Evolutionary conservation across 2,888 invertebrate genomes (phyloP).

Genomic region (Agonopterix arenella): DNA sequence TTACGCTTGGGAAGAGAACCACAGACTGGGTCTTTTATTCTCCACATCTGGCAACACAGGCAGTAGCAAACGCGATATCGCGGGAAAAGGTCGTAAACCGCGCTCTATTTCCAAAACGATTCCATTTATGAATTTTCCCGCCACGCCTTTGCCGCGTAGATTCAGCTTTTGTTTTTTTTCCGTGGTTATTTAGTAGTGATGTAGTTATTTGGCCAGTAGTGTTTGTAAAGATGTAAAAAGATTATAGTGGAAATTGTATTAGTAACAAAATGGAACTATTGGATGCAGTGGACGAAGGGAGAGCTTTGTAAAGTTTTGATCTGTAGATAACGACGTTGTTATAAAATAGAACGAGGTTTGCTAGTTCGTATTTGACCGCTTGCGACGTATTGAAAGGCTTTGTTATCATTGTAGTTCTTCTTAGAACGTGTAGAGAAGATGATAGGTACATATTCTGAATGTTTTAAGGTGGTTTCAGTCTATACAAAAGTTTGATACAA

Average conservation of each 20-base stretch:
- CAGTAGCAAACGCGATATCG: constrained; percentile 22
- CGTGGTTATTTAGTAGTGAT: neutral
- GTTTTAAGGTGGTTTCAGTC: no score
- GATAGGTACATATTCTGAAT: no score
- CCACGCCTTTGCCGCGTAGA: constrained; percentile 13
- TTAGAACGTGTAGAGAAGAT: no score
- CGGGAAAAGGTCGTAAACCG: constrained; percentile 17
- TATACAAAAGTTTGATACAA: no score
- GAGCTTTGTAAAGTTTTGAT: neutral
- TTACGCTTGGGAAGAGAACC: neutral
- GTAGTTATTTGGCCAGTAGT: constrained; percentile 4
- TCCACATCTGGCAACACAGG: constrained; percentile 9
- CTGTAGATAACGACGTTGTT: no score
- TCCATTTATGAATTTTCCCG: constrained; percentile 23
- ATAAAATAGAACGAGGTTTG: no score
- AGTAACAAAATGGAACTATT: neutral
- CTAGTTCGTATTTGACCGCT: no score
- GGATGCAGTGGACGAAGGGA: constrained; percentile 13
- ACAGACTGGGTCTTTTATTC: no score
- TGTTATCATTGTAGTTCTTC: no score
- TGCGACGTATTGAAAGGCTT: no score
- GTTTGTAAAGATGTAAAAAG: neutral
- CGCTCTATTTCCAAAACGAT: constrained; percentile 14
- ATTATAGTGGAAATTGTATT: neutral
- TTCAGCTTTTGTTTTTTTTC: constrained; percentile 7